A percentile compares a stretch with the other conserved stretches of the same genome.
These are phyloP conservation scores for Artibeus jamaicensis DNA, from an alignment of 2,797 vertebrate genomes.

Conservation along the genomic window DNA sequence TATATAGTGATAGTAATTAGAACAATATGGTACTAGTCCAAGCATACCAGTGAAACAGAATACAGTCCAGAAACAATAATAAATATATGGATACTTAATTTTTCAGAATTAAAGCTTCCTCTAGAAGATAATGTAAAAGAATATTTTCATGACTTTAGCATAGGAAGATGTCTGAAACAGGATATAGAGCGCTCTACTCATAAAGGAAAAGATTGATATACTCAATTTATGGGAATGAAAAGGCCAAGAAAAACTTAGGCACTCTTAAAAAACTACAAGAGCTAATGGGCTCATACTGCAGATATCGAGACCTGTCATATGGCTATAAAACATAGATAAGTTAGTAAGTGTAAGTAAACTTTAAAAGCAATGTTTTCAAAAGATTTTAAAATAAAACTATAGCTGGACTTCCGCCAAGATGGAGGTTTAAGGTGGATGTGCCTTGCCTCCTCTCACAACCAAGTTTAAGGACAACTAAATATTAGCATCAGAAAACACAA, in stretches of 20 bases:
- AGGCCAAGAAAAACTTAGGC: background rate
- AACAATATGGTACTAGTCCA: background rate
- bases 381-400: background rate
- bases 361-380: slow-evolving; percentile 20
- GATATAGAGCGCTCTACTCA: background rate
- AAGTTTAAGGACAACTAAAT: too few species aligned
- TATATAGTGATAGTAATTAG: background rate
- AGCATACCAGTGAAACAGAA: background rate
- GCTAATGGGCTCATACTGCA: background rate
- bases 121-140: background rate
- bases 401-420: too few species aligned
- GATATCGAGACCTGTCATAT: background rate
- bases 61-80: background rate
- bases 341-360: background rate
- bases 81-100: background rate
- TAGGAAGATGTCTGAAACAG: background rate
- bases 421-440: too few species aligned
- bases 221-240: background rate
- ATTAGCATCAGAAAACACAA: too few species aligned
- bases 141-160: background rate
- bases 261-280: background rate
- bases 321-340: background rate
- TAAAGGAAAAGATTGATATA: background rate
- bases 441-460: too few species aligned
- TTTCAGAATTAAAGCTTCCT: background rate